Base-by-base conservation (phyloP, 1,140 invertebrate genomes). In the Drosophila nigromelanica region DNA sequence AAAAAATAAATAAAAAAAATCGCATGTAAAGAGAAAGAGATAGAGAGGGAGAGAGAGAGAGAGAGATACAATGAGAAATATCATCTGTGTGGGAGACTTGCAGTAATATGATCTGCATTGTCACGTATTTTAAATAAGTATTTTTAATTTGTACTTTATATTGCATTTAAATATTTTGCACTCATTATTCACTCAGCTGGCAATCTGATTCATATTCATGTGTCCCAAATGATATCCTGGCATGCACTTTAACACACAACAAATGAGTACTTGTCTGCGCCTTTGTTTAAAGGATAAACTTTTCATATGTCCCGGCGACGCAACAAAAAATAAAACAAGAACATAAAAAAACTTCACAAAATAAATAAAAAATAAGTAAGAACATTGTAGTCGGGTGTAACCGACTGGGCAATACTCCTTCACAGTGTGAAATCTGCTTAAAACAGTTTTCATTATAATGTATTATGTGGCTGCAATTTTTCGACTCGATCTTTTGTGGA, bases 261-360 rank as follows among this genome's bases (percentile, higher is more conserved):
- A 66, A 73, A 73, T 73, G 67, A 62, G 61, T 72, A 35, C 67
- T 72, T 72, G 67, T 66, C 51, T 58, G 52, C 72, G 66, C 70
- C 75, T 72, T 87, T 89, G 82, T 89, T 82, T 56, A 61, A 76
- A 82, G 75, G 75, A 89, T 83, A 82, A 87, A 87, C 71, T 87
- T 87, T 87, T 82, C 75, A 76, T 73, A 80, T 61, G 37, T 48
- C 39, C 33, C 50, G 61, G 18, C 47, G 52, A 33, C 39, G 61
- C 30, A 60, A 54, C 54, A 47, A 40, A 48, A 45, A 75, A 79
- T 80, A 70, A 62, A 52, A 45, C n/a, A 54, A 21, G 2, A 45
- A 8, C 10, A 24, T 24, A 30, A 50, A 33, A 6, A 35, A 30
- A 14, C 6, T 2, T 12, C 5, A 39, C 27, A 27, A 1, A 40